Evolutionary conservation across 2,113 vertebrate species (phyloP), one percentile per base, ranked within the genome.

Genomic region (Sterrhoptilus dennistouni): DNA sequence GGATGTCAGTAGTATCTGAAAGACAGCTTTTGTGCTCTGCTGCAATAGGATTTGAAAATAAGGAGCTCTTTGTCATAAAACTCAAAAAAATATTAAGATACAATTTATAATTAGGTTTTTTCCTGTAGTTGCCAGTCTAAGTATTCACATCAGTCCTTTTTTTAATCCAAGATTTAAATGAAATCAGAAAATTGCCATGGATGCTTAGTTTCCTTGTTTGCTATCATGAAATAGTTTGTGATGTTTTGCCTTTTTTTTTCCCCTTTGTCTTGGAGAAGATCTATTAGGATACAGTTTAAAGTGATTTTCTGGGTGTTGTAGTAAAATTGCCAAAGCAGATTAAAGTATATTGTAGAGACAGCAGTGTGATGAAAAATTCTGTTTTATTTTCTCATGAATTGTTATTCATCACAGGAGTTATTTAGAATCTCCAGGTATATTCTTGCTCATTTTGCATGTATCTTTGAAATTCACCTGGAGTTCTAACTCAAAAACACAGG

Each of bases 341-440:
- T 94, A 91, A 94, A 95, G 38, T 80, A 63, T 83, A 83, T 84
- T 89, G 84, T 66, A 81, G 53, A 87, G 64, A 86, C 24, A 85
- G 23, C 70, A 64, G 12, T 52, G 22, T 89, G 95, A 86, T 92
- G 45, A 96, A 85, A 90, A 96, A 92, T 53, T 92, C 49, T 42
- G 14, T 87, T 96, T 94, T 89, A 85, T 88, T 97, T 96, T 94
- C 52, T 96, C 47, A 93, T 83, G 49, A 94, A 90, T 85, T 94
- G 56, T 88, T 96, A 87, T 42, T 78, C 54, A 92, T 94, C 33
- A 44, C 66, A 56, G 84, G 78, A 85, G 22, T 72, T 8, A 86
- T 90, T 94, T 45, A 42, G 79, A 42, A 88, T 96, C 87, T 80
- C 66, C n/a, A 90, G 86, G 77, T 96, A 66, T 84, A 60, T 53